A percentile compares a stretch with the other conserved stretches of the same genome.
Conservation (phyloP, 2,797 vertebrate genomes). For the Sebastolobus alascanus region DNA sequence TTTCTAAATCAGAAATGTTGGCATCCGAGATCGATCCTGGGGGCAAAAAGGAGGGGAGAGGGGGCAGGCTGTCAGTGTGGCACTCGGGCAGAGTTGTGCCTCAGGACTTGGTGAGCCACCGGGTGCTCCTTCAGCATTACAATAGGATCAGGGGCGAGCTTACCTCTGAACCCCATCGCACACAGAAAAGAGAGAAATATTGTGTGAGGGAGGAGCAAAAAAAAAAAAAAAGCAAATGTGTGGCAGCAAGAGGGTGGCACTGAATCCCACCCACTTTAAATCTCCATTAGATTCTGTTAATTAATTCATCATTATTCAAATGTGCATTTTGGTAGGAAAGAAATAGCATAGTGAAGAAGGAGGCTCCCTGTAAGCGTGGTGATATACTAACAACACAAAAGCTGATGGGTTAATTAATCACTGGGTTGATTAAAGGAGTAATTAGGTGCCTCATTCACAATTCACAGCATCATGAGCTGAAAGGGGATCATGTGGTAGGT, state of each 20-base stretch:
- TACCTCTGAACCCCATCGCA: slow-evolving; percentile 66
- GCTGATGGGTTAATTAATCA: slow-evolving; percentile 82
- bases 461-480: slow-evolving; percentile 63
- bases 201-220: slow-evolving; percentile 36
- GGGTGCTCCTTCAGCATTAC: slow-evolving; percentile 77
- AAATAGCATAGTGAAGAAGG: slow-evolving; percentile 67
- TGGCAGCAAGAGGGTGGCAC: slow-evolving; percentile 77
- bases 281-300: slow-evolving; percentile 81
- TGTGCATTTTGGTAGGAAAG: slow-evolving; percentile 66
- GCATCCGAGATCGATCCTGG: slow-evolving; percentile 69
- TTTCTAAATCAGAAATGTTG: slow-evolving; percentile 83
- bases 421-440: slow-evolving; percentile 79
- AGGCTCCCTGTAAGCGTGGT: slow-evolving; percentile 70
- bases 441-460: slow-evolving; percentile 80
- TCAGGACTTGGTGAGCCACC: slow-evolving; percentile 76
- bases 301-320: slow-evolving; percentile 85
- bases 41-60: slow-evolving; percentile 50
- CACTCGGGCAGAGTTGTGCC: slow-evolving; percentile 60
- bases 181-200: slow-evolving; percentile 27
- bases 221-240: slow-evolving; percentile 62
- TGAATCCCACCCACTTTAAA: slow-evolving; percentile 84
- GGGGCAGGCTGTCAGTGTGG: slow-evolving; percentile 62
- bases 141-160: slow-evolving; percentile 69
- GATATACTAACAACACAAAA: slow-evolving; percentile 81
- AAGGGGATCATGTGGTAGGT: slow-evolving; percentile 69